Base-by-base conservation (phyloP, 2,113 vertebrate genomes). In the Burhinus oedicnemus region DNA sequence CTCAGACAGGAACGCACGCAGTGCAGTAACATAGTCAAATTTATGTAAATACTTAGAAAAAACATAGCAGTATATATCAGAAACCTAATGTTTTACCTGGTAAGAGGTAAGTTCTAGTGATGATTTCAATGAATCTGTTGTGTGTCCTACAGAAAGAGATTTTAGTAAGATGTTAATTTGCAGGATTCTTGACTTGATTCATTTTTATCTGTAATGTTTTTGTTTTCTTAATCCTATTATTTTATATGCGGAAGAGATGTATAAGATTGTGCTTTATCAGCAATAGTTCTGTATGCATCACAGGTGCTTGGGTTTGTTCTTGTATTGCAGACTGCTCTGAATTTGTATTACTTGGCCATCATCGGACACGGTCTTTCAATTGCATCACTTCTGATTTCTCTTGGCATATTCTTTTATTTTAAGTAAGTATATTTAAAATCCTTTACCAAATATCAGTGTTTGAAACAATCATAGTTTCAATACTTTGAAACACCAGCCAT, bases 331-430 rank as follows among this genome's bases (percentile, higher is more conserved):
- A 99, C 99, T 2, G 99, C 99, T 32, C 97, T 99, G 98, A 99
- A 99, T 96, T 97, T 99, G 87, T 99, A 99, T 95, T 99, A 99
- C 97, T 97, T 99, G 93, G 98, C 99, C n/a, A 98, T 99, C 84
- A 99, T 99, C 1, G 99, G 99, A 97, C 99, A 99, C 3, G 99
- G 99, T 30, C 97, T 99, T 57, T 99, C 99, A 4, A 98, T 99
- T 94, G 98, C 97, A 64, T 99, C 99, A 6, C 98, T 99, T 89
- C 97, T 99, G 62, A 98, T 99, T 96, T 99, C 99, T 40, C 98
- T 99, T 40, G 98, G 97, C 80, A 99, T 99, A 97, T 99, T 99
- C 98, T 99, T 99, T 97, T 99, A 99, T 97, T 99, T 99, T 98
- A 99, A 99, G 99, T 99, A 98, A 98, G 99, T 99, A 79, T 26